Evolutionary conservation across 2,888 invertebrate genomes (phyloP), one percentile per base, ranked within the genome.

Genomic region (Zaprionus bogoriensis): DNA sequence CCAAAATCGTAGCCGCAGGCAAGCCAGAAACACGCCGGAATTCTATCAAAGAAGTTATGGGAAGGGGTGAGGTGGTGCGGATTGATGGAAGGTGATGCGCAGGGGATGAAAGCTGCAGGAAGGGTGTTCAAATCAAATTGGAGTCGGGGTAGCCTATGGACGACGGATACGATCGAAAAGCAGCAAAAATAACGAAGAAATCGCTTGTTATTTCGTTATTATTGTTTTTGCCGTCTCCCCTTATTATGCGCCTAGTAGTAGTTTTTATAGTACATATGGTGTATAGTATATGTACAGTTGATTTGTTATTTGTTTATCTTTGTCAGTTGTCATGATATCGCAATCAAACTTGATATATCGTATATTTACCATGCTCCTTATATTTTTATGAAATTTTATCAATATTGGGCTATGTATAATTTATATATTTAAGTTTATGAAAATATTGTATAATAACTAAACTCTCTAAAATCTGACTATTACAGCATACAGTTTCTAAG

Each of bases 1-100:
- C 81, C 61, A 46, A 53, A 53, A 67, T 50, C 59, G 53, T 51
- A 52, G 72, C 76, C 63, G 60, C 55, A 36, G 67, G 73, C 63
- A 25, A 55, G 38, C 57, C 67, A 69, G 36, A 53, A 75, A 59
- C 42, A 53, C 74, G 69, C 46, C 53, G 36, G 38, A 32, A 41
- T 14, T 46, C 46, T 53, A n/a, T n/a, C n/a, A n/a, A n/a, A n/a
- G n/a, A n/a, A n/a, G n/a, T n/a, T n/a, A 7, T 1, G 3, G n/a
- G 6, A 12, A 3, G 12, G 25, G 28, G 14, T 5, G 17, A 3
- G 12, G 22, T 6, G 17, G n/a, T 10, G 22, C 5, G 22, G 22
- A 19, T 36, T 10, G 9, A 19, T 17, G 39, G 12, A 1, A 1
- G 41, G n/a, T n/a, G n/a, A n/a, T 14, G 4, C 6, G 20, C 36